These are phyloP conservation scores for Polydrusus pterygomalis DNA, from an alignment of 2,888 invertebrate genomes.

Conservation along the genomic window DNA sequence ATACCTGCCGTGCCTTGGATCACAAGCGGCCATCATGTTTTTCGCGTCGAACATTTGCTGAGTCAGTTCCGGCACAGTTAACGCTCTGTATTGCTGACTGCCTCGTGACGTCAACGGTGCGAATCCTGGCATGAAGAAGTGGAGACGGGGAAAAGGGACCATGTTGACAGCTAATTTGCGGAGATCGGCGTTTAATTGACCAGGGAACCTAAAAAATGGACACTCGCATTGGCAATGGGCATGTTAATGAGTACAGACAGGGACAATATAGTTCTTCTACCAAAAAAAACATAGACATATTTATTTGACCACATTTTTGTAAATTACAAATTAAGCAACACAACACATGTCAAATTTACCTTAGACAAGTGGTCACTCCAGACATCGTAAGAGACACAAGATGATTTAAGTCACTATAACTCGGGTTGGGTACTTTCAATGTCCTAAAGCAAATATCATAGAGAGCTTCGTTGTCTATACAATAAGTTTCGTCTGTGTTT, in stretches of 20 bases:
- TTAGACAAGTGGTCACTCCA: constrained; percentile 88
- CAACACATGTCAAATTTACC: constrained; percentile 66
- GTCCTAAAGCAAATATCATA: constrained; percentile 93
- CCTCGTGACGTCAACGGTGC: constrained; percentile 93
- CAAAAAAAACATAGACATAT: no score
- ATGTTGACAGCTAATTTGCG: constrained; percentile 95
- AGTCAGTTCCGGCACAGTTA: constrained; percentile 84
- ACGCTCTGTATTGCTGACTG: constrained; percentile 83
- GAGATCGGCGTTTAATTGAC: constrained; percentile 94
- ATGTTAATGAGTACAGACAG: no score
- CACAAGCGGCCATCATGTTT: constrained; percentile 87
- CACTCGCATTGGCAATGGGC: no score
- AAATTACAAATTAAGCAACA: no score
- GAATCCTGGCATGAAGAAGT: constrained; percentile 97
- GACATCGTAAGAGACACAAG: constrained; percentile 90
- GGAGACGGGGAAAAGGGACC: constrained; percentile 97
- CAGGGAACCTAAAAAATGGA: constrained; percentile 79
- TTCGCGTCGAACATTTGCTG: constrained; percentile 87
- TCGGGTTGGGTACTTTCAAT: constrained; percentile 89
- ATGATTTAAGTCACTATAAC: constrained; percentile 93
- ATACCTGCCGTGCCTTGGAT: constrained; percentile 82
- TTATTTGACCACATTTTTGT: no score
- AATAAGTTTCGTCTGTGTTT: constrained; percentile 92
- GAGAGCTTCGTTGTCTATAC: constrained; percentile 87
- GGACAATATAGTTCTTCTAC: no score